Evolutionary conservation across 2,113 vertebrate species (phyloP).

Genomic region (Vicugna pacos): DNA sequence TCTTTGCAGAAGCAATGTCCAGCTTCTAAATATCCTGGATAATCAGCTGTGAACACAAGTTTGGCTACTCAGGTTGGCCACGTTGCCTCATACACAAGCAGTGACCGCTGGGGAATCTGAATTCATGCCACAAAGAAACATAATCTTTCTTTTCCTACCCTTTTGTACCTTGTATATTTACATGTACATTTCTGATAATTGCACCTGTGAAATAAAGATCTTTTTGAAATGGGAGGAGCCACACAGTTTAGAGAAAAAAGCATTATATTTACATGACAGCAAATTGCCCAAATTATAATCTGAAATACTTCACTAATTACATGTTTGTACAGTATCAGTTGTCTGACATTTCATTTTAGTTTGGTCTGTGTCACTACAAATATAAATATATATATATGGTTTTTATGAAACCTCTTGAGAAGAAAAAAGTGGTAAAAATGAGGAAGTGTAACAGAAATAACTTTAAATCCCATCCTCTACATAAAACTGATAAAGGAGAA

Average conservation of each 20-base stretch:
- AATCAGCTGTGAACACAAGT: neutral
- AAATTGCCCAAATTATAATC: neutral
- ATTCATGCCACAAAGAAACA: neutral
- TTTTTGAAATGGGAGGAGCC: neutral
- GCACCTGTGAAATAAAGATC: neutral
- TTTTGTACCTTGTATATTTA: neutral
- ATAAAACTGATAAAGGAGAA: neutral
- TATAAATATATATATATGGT: neutral
- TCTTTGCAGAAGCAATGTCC: neutral
- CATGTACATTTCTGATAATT: neutral
- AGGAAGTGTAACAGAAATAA: neutral
- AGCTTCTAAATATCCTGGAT: neutral
- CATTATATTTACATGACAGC: neutral
- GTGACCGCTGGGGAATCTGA: neutral
- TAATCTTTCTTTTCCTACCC: neutral
- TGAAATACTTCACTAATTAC: neutral
- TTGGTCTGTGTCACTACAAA: neutral
- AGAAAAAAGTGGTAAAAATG: neutral
- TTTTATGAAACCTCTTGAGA: neutral
- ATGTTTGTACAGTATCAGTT: neutral
- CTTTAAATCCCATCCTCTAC: neutral
- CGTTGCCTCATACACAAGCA: neutral
- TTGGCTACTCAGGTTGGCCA: no score
- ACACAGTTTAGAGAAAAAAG: neutral
- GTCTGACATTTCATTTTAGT: neutral